Evolutionary conservation across 2,113 vertebrate species (phyloP), one percentile per base, ranked within the genome.

Genomic region (Columba janthina): DNA sequence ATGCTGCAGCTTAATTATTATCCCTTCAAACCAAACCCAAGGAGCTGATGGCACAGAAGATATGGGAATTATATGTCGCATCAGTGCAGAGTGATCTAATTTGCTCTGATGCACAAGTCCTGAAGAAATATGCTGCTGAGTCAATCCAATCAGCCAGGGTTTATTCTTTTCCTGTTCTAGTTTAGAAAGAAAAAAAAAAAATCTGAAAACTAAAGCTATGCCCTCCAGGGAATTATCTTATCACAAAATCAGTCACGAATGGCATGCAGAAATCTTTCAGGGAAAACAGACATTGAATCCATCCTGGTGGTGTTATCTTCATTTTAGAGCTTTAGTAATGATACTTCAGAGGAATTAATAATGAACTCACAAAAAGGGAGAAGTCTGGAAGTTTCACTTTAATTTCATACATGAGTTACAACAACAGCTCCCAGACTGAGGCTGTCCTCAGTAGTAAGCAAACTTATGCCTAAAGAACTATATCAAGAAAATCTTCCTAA

Each of bases 51-150:
- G 85, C 94, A 88, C 88, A 94, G 95, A 91, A 85, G 88, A 96
- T 96, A 96, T 1, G 7, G 88, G 77, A 96, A 96, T 94, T 97
- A 96, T 76, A 34, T 85, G 85, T 82, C 96, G 89, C 91, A 94
- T 96, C 89, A 93, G 72, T 94, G 84, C 90, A 90, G 93, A 95
- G 87, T 58, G 72, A 97, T 96, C 96, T 97, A 94, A 98, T 97
- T 96, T 96, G 84, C 82, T 95, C 32, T 89, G 89, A 95, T 96
- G 89, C 77, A 74, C 90, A 94, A 71, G 74, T 96, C 97, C 92
- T 92, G 89, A 88, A 96, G 94, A 96, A 95, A 96, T 97, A 90
- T n/a, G 54, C 80, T 95, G 94, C 92, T 87, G 94, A 93, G 90
- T 66, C 29, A 2, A 95, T 95, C 90, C 91, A 82, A 58, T 95